Percentiles rank a stretch among this genome's conserved stretches.
phyloP scores from a whole-genome alignment of 2,113 vertebrate genomes.

The Romanogobio albipinnatus region DNA sequence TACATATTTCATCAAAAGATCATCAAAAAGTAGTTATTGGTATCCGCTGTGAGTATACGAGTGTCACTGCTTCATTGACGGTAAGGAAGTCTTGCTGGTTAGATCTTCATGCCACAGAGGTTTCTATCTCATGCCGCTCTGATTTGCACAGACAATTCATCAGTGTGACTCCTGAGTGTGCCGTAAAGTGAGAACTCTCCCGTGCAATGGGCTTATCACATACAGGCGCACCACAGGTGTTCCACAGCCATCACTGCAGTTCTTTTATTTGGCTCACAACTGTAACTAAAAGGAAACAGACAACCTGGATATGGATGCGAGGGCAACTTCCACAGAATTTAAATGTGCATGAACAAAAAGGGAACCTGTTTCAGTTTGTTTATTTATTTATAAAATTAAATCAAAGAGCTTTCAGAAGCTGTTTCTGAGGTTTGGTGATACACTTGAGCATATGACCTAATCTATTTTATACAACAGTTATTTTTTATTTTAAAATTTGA shows the following conservation, averaged over 20 bases:
- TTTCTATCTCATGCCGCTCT: constrained; percentile 26
- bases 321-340: not conserved
- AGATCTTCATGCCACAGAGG: constrained; percentile 31
- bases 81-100: constrained; percentile 13
- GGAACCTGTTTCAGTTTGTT: not conserved
- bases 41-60: not conserved
- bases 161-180: constrained; percentile 32
- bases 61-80: constrained; percentile 7
- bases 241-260: constrained; percentile 6
- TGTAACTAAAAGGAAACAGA: constrained; percentile 38
- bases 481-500: not conserved
- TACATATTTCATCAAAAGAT: constrained; percentile 27
- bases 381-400: not conserved
- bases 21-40: constrained; percentile 8
- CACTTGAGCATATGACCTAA: not conserved
- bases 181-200: constrained; percentile 31
- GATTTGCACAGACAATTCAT: constrained; percentile 40
- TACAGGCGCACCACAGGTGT: constrained; percentile 39
- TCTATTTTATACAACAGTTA: not conserved
- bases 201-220: constrained; percentile 13
- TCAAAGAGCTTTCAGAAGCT: not conserved
- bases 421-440: not conserved
- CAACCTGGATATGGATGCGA: not conserved
- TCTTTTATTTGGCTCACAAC: constrained; percentile 24
- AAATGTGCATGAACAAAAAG: not conserved